phyloP scores from a whole-genome alignment of 2,888 invertebrate genomes.

The Pollenia amentaria region DNA sequence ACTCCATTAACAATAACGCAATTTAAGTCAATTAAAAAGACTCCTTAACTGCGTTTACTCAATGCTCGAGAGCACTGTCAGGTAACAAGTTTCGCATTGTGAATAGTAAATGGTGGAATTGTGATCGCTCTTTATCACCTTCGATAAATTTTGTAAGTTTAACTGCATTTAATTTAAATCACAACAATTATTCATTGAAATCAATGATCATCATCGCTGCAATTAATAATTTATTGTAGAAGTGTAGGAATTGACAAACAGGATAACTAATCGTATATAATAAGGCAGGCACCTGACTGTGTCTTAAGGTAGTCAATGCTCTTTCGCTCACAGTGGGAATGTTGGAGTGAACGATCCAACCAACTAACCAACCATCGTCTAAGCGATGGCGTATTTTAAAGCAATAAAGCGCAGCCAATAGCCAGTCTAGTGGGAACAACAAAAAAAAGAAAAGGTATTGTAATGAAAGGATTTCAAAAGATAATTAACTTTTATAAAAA shows the following conservation, averaged over 20 bases:
- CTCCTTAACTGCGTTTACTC: slow-evolving; percentile 17
- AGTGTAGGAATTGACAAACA: slow-evolving; percentile 74
- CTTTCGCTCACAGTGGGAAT: slow-evolving; percentile 64
- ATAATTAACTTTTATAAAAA: slow-evolving; percentile 75
- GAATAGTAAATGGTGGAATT: slow-evolving; percentile 55
- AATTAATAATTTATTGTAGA: slow-evolving; percentile 74
- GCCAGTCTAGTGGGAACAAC: background rate
- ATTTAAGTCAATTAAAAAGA: slow-evolving; percentile 71
- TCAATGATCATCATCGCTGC: slow-evolving; percentile 73
- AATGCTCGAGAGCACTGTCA: background rate
- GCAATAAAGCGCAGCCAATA: slow-evolving; percentile 7
- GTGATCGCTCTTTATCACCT: slow-evolving; percentile 72
- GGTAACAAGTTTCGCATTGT: slow-evolving; percentile 53
- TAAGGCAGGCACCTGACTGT: slow-evolving; percentile 73
- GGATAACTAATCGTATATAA: slow-evolving; percentile 74
- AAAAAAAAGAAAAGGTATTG: background rate
- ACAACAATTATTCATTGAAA: slow-evolving; percentile 74
- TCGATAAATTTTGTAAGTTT: slow-evolving; percentile 64
- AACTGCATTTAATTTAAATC: slow-evolving; percentile 73
- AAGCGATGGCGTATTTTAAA: slow-evolving; percentile 19
- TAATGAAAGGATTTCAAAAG: slow-evolving; percentile 68
- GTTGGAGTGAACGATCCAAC: background rate
- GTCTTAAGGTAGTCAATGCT: slow-evolving; percentile 69
- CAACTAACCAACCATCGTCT: background rate
- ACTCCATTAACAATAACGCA: slow-evolving; percentile 71